Evolutionary conservation across 2,797 vertebrate species (phyloP), one percentile per base, ranked within the genome.

Genomic region (Apodemus agrarius): DNA sequence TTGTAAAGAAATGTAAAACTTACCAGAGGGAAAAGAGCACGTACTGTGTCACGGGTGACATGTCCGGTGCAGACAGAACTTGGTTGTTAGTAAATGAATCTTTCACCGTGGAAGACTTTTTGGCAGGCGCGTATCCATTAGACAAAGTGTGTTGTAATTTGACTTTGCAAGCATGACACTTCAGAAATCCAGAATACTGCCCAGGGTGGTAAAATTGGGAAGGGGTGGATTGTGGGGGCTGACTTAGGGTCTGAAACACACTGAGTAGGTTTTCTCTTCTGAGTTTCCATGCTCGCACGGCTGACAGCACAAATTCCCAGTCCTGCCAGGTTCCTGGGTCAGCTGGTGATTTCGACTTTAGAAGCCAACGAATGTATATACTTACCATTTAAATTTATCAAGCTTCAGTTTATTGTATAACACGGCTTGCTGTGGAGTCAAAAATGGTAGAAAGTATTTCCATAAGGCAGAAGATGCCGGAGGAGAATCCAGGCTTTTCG

Each of bases 381-480:
- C 34, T 65, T 65, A 34, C 9, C 49, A 14, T 13, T 57, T 22
- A 13, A 54, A 76, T 1, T 24, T 57, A 8, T 81, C 24, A 59
- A 81, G 82, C 43, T 65, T 63, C 17, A 12, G 3, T 59, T 91
- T 79, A 85, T 74, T 88, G 10, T 1, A 11, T 31, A 52, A 0
- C 49, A 22, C 86, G 79, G 40, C 78, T 92, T 81, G 31, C n/a
- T 95, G 43, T 88, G 26, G 37, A 88, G 21, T 95, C 69, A 87
- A 89, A 84, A 65, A 40, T 57, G 79, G 57, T 46, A 82, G 26
- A 93, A 79, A 12, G 16, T 40, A 6, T 89, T 79, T 83, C 65
- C 40, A 46, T 59, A 67, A 86, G 37, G 34, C 57, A 16, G 29
- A 40, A 61, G 76, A 74, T 72, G 76, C 21, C 0, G 2, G 26